Evolutionary conservation across 1,140 invertebrate species (phyloP).

Genomic region (Caerostris extrusa): DNA sequence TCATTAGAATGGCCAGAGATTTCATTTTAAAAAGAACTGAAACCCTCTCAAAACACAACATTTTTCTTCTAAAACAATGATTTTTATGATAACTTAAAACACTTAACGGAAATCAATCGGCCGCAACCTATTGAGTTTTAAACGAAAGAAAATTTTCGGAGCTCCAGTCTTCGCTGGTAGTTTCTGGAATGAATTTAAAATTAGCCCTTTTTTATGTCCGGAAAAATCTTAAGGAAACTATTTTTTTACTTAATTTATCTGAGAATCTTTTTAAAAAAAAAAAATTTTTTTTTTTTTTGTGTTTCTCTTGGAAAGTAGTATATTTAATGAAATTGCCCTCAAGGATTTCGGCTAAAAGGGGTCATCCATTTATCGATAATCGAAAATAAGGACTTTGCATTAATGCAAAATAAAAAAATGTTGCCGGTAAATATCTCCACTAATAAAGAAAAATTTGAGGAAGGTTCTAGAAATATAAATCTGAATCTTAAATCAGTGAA

Average conservation of each 20-base stretch:
- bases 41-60: too few relatives aligned
- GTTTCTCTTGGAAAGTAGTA: not conserved
- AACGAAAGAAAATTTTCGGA: not conserved
- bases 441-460: too few relatives aligned
- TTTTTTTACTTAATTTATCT: not conserved
- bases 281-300: too few relatives aligned
- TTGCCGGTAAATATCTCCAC: too few relatives aligned
- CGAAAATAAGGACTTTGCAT: not conserved
- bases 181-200: not conserved
- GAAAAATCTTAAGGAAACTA: too few relatives aligned
- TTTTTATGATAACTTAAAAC: constrained; percentile 17
- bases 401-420: constrained; percentile 20
- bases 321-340: not conserved
- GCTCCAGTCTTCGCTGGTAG: too few relatives aligned
- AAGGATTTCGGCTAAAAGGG: not conserved
- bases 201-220: not conserved
- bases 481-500: too few relatives aligned
- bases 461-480: not conserved
- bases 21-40: not conserved
- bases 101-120: constrained; percentile 22
- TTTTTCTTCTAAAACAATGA: not conserved
- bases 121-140: not conserved
- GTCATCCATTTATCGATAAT: not conserved
- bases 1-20: not conserved
- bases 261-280: not conserved